Evolutionary conservation across 2,888 invertebrate genomes (phyloP).

Genomic region (Chloroclysta siterata): DNA sequence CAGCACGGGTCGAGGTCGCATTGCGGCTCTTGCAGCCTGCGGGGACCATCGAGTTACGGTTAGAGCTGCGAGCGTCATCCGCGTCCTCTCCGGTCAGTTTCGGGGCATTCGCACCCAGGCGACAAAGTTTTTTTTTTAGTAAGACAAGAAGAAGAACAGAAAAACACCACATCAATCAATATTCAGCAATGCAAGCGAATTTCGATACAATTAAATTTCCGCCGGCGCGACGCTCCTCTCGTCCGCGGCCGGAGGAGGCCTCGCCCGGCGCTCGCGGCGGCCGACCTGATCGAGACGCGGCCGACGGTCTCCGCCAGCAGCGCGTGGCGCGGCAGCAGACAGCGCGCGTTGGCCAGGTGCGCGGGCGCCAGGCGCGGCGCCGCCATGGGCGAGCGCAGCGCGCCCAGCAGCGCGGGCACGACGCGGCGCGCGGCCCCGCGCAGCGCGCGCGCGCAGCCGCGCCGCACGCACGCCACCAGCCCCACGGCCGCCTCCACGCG

Average conservation of each 20-base stretch:
- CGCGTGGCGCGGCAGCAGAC: constrained; percentile 63
- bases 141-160: no score
- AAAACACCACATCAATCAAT: no score
- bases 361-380: constrained; percentile 88
- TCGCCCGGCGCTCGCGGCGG: no score
- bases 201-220: no score
- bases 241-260: no score
- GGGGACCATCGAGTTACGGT: neutral
- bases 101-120: no score
- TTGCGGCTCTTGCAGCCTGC: constrained; percentile 89
- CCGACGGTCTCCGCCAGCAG: constrained; percentile 87
- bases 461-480: constrained; percentile 81
- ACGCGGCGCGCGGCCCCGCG: constrained; percentile 41
- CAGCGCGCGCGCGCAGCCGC: constrained; percentile 75
- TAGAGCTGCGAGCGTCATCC: no score
- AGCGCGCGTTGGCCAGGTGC: constrained; percentile 83
- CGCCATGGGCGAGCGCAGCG: constrained; percentile 91
- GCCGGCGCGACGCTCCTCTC: no score
- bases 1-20: constrained; percentile 92
- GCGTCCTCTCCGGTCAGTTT: no score
- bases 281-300: constrained; percentile 88
- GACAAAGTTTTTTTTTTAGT: no score
- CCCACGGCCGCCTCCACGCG: constrained; percentile 60
- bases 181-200: no score
- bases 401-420: constrained; percentile 77